Percentiles rank a stretch among this genome's conserved stretches.
Conservation (phyloP, 1,140 invertebrate genomes). For the Drosophila elegans region DNA sequence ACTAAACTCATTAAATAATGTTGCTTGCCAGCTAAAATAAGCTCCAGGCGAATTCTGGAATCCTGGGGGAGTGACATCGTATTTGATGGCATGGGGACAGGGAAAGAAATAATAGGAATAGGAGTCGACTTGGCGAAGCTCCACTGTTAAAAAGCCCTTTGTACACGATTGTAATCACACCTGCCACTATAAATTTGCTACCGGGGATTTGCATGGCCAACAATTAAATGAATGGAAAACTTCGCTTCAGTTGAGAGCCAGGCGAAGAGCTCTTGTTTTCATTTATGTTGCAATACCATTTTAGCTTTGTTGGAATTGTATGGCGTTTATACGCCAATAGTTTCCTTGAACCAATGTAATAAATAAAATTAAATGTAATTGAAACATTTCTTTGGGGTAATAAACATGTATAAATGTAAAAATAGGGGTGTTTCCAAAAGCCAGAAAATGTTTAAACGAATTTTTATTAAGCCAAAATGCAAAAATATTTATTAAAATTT, state of each 20-base stretch:
- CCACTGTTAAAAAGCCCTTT: constrained; percentile 28
- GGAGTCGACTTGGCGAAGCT: neutral
- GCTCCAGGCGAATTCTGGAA: neutral
- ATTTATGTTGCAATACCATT: constrained; percentile 14
- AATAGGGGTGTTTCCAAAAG: too few relatives aligned
- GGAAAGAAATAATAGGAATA: neutral
- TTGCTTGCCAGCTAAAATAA: constrained; percentile 27
- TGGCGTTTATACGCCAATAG: neutral
- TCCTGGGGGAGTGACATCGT: neutral
- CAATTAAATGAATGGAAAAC: constrained; percentile 76
- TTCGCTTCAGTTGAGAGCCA: constrained; percentile 13
- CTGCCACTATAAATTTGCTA: constrained; percentile 67
- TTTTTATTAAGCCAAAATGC: too few relatives aligned
- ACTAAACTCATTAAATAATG: constrained; percentile 78
- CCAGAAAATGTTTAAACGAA: too few relatives aligned
- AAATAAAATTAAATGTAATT: too few relatives aligned
- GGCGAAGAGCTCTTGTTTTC: constrained; percentile 38
- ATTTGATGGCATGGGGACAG: neutral
- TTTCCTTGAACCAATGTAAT: neutral
- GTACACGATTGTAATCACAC: constrained; percentile 69
- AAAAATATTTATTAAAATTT: too few relatives aligned
- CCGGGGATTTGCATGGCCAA: constrained; percentile 61
- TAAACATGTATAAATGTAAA: too few relatives aligned
- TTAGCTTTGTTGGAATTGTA: constrained; percentile 3
- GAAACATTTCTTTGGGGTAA: too few relatives aligned